Evolutionary conservation across 2,888 invertebrate species (phyloP), one percentile per base, ranked within the genome.

Genomic region (Euclidia mi): DNA sequence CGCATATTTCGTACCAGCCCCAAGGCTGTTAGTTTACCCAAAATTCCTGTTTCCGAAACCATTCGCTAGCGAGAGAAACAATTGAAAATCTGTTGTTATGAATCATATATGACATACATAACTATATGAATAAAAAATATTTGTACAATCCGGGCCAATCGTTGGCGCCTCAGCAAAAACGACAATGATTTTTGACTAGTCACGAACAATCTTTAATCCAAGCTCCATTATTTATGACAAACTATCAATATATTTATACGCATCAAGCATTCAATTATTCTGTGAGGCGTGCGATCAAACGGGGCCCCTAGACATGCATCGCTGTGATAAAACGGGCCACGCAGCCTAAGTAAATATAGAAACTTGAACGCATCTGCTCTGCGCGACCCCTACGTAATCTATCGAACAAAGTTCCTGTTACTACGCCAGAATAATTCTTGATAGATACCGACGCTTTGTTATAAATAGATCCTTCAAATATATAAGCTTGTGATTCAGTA

Each of bases 341-440:
- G 83, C 82, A 78, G 87, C 93, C 93, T 93, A 92, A 91, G 89
- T 84, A 93, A 93, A 93, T 89, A 92, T 61, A 71, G 73, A 75
- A 74, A 76, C 78, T 81, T 78, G 78, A 84, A 80, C 89, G 89
- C 93, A 93, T 93, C 93, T 93, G 93, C 89, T 70, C 75, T 64
- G 61, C 60, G 15, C 78, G 72, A 62, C 79, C 74, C 81, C 74
- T 70, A 61, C 74, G 70, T 81, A 82, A 82, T 81, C 80, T 78
- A 79, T 77, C 68, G 74, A 72, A 78, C 75, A 70, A 74, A 69
- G 53, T 64, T 71, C 45, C 35, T 56, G 61, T 60, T 65, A 46
- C 41, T 52, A 58, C 45, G 57, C 31, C 35, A 60, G 28, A 42
- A 50, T 65, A 4, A 49, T 50, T 67, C 65, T 58, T 60, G 49